These are phyloP conservation scores for Callipepla squamata DNA, from an alignment of 2,113 vertebrate genomes.

Conservation along the genomic window DNA sequence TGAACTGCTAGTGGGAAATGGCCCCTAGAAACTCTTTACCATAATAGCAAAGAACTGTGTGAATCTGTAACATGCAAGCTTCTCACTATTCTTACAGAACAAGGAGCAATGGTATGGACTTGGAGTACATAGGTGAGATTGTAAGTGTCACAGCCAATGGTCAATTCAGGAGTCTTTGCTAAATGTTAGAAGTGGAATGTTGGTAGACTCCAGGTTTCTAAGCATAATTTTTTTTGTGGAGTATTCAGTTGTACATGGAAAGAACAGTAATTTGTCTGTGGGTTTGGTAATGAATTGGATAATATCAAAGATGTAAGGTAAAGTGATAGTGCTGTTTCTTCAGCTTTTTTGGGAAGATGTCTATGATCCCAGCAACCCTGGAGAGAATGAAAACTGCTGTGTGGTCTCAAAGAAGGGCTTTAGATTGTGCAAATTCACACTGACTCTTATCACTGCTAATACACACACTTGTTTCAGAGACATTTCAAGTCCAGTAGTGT, in stretches of 20 bases:
- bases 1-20: background rate
- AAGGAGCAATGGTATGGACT: accelerated
- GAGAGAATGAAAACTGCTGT: background rate
- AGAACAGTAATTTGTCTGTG: background rate
- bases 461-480: background rate
- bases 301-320: background rate
- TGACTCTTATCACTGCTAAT: background rate
- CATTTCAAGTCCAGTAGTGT: background rate
- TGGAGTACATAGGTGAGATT: background rate
- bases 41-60: background rate
- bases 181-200: background rate
- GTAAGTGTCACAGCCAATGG: accelerated
- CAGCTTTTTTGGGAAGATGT: background rate
- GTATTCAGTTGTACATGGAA: background rate
- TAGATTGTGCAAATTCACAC: background rate
- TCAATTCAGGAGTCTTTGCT: background rate
- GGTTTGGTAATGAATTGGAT: accelerated
- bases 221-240: accelerated
- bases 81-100: accelerated
- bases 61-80: accelerated
- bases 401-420: background rate
- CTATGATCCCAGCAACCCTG: background rate
- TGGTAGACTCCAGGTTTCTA: background rate
- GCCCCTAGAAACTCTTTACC: background rate
- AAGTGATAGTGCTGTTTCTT: background rate